Evolutionary conservation across 2,888 invertebrate species (phyloP), one percentile per base, ranked within the genome.

Genomic region (Diarsia dahlii): DNA sequence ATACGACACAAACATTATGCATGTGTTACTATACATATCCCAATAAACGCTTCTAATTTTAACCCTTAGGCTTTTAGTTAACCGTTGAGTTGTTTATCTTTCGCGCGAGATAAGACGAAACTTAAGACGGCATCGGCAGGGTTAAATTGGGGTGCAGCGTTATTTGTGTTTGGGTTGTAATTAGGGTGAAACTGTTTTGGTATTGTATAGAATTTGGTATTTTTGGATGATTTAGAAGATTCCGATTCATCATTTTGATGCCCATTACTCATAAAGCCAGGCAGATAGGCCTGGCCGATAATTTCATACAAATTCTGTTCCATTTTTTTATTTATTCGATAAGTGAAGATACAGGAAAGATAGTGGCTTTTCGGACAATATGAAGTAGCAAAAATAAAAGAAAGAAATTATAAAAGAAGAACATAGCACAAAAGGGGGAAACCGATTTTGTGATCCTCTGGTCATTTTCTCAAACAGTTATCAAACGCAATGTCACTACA

Each of bases 31-130:
- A 74, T 50, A 70, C 23, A 72, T 52, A 80, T 71, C 50, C 46
- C 72, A 64, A 76, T 87, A 87, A 81, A 82, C 60, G 64, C 28
- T 46, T 81, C 80, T 79, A 87, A 75, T 68, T 82, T 78, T 84
- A 86, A 56, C 60, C 50, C 69, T 20, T 12, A 84, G 78, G 84
- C 88, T 87, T 87, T 87, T 81, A 87, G 82, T 58, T 46, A 74
- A 64, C 70, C 74, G 82, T 76, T 82, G 81, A 88, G 52, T 86
- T 84, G 82, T 87, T 87, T 86, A 86, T 84, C 76, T 87, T 81
- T 77, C 54, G 76, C 76, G 66, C 34, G 54, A 82, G 84, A 84
- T 87, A 87, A 88, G 80, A 84, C 73, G 67, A 74, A 78, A 82
- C 74, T 76, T 74, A 73, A 74, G 54, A 71, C 64, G 39, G 58